Conservation (phyloP, 2,888 invertebrate species). For the Priocnemis perturbator region DNA sequence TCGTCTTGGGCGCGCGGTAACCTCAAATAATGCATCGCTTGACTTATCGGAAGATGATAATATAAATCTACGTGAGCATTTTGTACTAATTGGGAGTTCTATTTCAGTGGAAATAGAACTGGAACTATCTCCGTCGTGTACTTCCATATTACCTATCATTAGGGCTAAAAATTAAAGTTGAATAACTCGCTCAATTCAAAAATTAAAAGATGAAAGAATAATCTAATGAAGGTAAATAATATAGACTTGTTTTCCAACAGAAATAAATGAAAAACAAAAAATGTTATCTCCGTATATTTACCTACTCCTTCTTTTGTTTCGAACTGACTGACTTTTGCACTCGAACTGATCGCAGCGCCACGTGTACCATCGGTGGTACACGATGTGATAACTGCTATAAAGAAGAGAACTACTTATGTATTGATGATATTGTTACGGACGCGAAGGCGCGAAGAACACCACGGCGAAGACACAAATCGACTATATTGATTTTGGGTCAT, state of each 20-base stretch:
- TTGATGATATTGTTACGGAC: too few species aligned
- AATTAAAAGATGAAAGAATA: constrained; percentile 13
- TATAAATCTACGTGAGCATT: constrained; percentile 17
- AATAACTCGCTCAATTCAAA: too few species aligned
- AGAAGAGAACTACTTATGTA: too few species aligned
- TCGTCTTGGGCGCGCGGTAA: constrained; percentile 11
- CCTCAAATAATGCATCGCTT: constrained; percentile 3
- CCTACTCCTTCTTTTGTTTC: not conserved
- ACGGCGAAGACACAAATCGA: too few species aligned
- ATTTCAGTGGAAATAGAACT: constrained; percentile 19
- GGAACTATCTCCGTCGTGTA: constrained; percentile 8
- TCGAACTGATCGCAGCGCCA: too few species aligned
- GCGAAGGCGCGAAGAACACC: too few species aligned
- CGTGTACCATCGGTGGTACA: too few species aligned
- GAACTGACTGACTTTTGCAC: too few species aligned
- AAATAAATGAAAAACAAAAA: too few species aligned
- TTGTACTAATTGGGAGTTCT: constrained; percentile 20
- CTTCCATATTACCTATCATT: constrained; percentile 3
- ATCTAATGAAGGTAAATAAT: constrained; percentile 6
- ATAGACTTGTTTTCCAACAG: constrained; percentile 9
- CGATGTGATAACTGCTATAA: too few species aligned
- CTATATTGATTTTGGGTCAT: too few species aligned
- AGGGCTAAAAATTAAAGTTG: too few species aligned
- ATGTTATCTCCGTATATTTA: constrained; percentile 1
- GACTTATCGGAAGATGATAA: constrained; percentile 4